These are phyloP conservation scores for Montipora foliosa DNA, from an alignment of 64 coral and sea anemone genomes.

Conservation along the genomic window DNA sequence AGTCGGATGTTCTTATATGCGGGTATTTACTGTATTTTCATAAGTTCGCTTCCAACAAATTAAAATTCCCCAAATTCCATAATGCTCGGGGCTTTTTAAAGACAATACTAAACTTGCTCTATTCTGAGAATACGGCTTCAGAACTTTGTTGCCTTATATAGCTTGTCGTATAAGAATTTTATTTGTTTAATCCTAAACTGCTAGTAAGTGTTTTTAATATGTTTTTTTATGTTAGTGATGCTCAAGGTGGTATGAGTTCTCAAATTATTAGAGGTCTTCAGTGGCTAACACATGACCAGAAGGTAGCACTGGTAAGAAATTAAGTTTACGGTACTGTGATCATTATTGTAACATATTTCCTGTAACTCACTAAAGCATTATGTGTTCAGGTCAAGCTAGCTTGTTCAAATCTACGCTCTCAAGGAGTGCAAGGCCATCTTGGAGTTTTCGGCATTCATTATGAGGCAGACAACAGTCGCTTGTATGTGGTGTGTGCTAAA, in stretches of 20 bases:
- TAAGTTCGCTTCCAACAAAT: too few species aligned
- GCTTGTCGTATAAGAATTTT: too few species aligned
- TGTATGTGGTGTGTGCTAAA: slow-evolving; percentile 83
- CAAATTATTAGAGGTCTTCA: background rate
- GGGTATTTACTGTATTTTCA: too few species aligned
- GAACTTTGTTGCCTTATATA: too few species aligned
- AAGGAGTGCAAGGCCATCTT: slow-evolving; percentile 66
- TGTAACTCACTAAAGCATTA: background rate
- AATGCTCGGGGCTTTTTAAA: too few species aligned
- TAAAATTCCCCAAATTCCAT: too few species aligned
- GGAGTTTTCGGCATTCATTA: slow-evolving; percentile 79
- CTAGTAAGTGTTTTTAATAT: background rate
- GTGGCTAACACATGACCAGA: slow-evolving; percentile 34
- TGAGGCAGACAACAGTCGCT: slow-evolving; percentile 81
- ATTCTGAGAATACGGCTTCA: too few species aligned
- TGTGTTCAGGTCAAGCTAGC: slow-evolving; percentile 65
- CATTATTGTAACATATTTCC: background rate
- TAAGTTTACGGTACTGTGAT: background rate
- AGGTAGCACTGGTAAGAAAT: slow-evolving; percentile 19
- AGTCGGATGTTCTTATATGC: too few species aligned
- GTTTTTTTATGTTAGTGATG: background rate
- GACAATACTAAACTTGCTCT: too few species aligned
- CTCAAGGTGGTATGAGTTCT: background rate
- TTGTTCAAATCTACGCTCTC: slow-evolving; percentile 47
- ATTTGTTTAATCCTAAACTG: too few species aligned